phyloP scores from a whole-genome alignment of 2,888 invertebrate genomes.

The Plebejus argus region DNA sequence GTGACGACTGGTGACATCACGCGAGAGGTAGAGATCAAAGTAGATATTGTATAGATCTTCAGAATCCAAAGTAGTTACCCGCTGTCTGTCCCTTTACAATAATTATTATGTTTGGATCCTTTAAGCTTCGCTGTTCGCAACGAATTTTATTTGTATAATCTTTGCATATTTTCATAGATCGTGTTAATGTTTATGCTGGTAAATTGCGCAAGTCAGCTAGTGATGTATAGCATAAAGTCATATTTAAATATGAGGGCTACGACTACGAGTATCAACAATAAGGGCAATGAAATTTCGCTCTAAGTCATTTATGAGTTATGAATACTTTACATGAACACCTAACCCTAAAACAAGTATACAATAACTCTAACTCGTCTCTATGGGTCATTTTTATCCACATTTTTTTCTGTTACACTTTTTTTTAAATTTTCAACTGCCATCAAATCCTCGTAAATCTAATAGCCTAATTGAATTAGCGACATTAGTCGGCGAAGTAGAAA shows the following conservation, averaged over 20 bases:
- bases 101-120: too few species aligned
- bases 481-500: constrained; percentile 45
- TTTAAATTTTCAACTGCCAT: constrained; percentile 1
- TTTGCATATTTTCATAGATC: too few species aligned
- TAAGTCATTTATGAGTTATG: not conserved
- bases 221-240: too few species aligned
- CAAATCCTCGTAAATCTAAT: constrained; percentile 4
- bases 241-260: too few species aligned
- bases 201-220: too few species aligned
- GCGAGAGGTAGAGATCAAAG: not conserved
- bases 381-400: not conserved
- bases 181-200: too few species aligned
- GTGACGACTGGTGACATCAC: constrained; percentile 11
- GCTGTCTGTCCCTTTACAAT: too few species aligned
- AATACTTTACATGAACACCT: not conserved
- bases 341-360: not conserved
- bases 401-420: not conserved
- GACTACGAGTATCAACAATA: too few species aligned
- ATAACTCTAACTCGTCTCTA: not conserved
- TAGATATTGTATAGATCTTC: not conserved
- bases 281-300: not conserved
- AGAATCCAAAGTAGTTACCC: too few species aligned
- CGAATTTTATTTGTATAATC: too few species aligned
- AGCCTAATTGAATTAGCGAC: constrained; percentile 47
- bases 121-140: too few species aligned